Evolutionary conservation across 2,888 invertebrate species (phyloP).

Genomic region (Pammene aurita): DNA sequence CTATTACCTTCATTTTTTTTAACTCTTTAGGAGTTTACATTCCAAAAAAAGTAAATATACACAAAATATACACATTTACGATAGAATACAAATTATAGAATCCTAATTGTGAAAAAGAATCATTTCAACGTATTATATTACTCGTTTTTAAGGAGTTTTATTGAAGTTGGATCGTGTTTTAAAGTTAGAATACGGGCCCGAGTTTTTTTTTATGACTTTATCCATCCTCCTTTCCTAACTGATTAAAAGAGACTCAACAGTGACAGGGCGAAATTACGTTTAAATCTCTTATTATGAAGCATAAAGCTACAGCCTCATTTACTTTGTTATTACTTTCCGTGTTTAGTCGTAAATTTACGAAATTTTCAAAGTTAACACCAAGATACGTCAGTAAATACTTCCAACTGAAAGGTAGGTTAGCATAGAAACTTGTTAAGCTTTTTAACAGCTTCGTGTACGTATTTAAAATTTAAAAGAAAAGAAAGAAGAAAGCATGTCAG

Average conservation of each 20-base stretch:
- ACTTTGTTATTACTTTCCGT: slow-evolving; percentile 6
- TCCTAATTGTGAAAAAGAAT: too few relatives aligned
- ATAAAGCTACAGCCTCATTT: slow-evolving; percentile 15
- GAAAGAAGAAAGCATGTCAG: background rate
- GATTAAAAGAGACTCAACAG: slow-evolving; percentile 29
- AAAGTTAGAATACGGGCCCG: too few relatives aligned
- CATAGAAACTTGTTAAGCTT: background rate
- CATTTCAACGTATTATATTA: too few relatives aligned
- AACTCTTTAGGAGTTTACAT: too few relatives aligned
- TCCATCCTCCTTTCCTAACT: slow-evolving; percentile 25
- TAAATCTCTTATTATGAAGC: slow-evolving; percentile 27
- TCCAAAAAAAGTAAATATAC: too few relatives aligned
- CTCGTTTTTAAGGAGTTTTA: too few relatives aligned
- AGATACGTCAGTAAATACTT: background rate
- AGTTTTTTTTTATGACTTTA: slow-evolving; percentile 1
- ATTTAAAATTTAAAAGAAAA: too few relatives aligned
- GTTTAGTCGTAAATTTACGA: background rate
- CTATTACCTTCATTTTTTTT: too few relatives aligned
- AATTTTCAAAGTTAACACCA: background rate
- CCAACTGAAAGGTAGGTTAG: background rate
- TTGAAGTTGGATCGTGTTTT: too few relatives aligned
- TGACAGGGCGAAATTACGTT: slow-evolving; percentile 25
- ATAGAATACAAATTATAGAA: too few relatives aligned
- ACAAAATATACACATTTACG: too few relatives aligned
- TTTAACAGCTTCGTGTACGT: too few relatives aligned